Evolutionary conservation across 1,140 invertebrate species (phyloP).

Genomic region (Charaxes varanes): DNA sequence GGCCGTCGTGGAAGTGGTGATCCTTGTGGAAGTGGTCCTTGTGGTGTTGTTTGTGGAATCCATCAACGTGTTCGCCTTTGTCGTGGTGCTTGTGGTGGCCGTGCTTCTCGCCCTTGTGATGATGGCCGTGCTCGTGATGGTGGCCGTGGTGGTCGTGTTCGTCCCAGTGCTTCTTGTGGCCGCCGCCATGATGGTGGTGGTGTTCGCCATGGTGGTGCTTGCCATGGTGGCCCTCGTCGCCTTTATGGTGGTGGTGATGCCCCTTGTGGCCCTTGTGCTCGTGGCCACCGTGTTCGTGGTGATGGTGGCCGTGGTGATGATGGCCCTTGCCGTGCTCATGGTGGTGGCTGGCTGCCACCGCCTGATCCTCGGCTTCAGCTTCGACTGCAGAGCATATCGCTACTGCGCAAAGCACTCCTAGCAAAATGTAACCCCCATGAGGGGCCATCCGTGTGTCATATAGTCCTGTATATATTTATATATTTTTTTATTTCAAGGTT

Average conservation of each 20-base stretch:
- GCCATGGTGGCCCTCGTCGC: conserved; percentile 51
- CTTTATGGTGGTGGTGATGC: conserved; percentile 62
- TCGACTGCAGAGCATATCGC: too few species aligned
- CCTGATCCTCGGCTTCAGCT: too few species aligned
- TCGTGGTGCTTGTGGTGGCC: conserved; percentile 60
- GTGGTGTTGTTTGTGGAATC: conserved; percentile 65
- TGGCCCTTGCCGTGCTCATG: too few species aligned
- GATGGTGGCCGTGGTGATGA: too few species aligned
- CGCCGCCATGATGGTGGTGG: conserved; percentile 53
- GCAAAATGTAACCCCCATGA: too few species aligned
- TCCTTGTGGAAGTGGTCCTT: conserved; percentile 65
- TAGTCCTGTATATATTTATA: too few species aligned
- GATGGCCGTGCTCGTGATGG: conserved; percentile 60
- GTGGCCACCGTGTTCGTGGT: conserved; percentile 56
- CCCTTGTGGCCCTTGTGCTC: conserved; percentile 62
- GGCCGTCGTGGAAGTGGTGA: conserved; percentile 63
- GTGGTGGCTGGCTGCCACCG: too few species aligned
- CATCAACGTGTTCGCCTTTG: conserved; percentile 58
- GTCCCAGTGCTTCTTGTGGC: conserved; percentile 57
- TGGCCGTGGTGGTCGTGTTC: conserved; percentile 59
- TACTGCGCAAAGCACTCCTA: too few species aligned
- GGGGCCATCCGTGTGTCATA: too few species aligned
- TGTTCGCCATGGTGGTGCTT: conserved; percentile 55
- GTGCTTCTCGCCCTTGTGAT: conserved; percentile 61
- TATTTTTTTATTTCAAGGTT: too few species aligned